phyloP scores from a whole-genome alignment of 2,797 vertebrate genomes.

The Agapornis canus region DNA sequence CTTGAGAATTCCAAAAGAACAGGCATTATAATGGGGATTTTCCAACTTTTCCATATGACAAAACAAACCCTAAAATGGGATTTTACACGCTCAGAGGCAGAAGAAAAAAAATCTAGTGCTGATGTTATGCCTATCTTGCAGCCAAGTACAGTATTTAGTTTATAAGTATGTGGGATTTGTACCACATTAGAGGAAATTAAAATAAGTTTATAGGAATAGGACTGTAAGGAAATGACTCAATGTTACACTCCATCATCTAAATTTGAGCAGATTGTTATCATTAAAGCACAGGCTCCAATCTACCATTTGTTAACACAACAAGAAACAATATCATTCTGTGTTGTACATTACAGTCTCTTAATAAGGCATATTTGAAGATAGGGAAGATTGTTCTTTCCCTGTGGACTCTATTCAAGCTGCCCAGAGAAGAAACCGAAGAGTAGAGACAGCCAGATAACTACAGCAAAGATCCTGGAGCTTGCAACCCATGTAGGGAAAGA shows the following conservation, averaged over 20 bases:
- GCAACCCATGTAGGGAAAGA: not conserved
- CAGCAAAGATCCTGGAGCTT: not conserved
- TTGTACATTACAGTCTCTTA: not conserved
- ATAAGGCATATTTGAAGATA: not conserved
- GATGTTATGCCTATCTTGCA: not conserved
- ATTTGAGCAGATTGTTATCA: not conserved
- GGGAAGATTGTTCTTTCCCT: not conserved
- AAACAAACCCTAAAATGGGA: not conserved
- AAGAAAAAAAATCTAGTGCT: not conserved
- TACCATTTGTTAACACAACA: not conserved
- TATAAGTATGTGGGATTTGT: not conserved
- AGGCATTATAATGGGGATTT: not conserved
- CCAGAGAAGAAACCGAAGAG: not conserved
- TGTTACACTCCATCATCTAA: not conserved
- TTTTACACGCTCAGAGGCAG: not conserved
- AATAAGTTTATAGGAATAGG: not conserved
- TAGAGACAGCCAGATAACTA: not conserved
- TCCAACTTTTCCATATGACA: not conserved
- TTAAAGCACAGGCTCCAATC: not conserved
- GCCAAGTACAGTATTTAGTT: not conserved
- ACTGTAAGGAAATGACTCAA: not conserved
- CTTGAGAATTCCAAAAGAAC: not conserved
- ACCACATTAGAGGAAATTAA: not conserved
- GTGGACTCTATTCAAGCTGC: not conserved
- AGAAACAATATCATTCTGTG: rapidly evolving